Evolutionary conservation across 2,888 invertebrate genomes (phyloP), one percentile per base, ranked within the genome.

Genomic region (Zaprionus obscuricornis): DNA sequence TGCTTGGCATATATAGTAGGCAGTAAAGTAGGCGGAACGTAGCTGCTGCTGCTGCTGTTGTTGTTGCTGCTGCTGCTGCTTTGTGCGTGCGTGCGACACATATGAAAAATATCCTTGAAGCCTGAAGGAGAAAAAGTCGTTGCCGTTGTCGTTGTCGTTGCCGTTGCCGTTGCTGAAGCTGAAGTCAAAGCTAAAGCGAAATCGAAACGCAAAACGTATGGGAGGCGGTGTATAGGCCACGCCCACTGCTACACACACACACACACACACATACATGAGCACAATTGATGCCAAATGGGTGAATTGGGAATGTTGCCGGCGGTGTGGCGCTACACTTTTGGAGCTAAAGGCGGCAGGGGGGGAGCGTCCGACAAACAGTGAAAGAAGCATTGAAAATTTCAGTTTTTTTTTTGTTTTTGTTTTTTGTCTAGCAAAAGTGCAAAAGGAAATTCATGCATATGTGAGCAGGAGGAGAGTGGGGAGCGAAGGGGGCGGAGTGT

Each of bases 361-460:
- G 22, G 5, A 22, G 22, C 22, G n/a, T n/a, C n/a, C n/a, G n/a
- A n/a, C n/a, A n/a, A n/a, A n/a, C n/a, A n/a, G n/a, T n/a, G n/a
- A n/a, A n/a, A n/a, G n/a, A n/a, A n/a, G n/a, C n/a, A n/a, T n/a
- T n/a, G n/a, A n/a, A n/a, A n/a, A n/a, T n/a, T n/a, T n/a, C n/a
- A n/a, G n/a, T n/a, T n/a, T n/a, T n/a, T n/a, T n/a, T n/a, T n/a
- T n/a, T 51, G 39, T 62, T 4, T 7, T 49, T 63, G 39, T 26
- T 10, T 52, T 16, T 29, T 51, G 37, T 58, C 39, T 47, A 39
- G 50, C 52, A 52, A 54, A 77, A 85, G 74, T 79, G 78, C 78
- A 81, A 78, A 78, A 84, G 82, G 83, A 84, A 85, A 85, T 78
- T 78, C 77, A 84, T 81, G 85, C 85, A 84, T 78, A 84, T 78